Base-by-base conservation (phyloP, 2,113 vertebrate genomes). In the Gallinago undulata region DNA sequence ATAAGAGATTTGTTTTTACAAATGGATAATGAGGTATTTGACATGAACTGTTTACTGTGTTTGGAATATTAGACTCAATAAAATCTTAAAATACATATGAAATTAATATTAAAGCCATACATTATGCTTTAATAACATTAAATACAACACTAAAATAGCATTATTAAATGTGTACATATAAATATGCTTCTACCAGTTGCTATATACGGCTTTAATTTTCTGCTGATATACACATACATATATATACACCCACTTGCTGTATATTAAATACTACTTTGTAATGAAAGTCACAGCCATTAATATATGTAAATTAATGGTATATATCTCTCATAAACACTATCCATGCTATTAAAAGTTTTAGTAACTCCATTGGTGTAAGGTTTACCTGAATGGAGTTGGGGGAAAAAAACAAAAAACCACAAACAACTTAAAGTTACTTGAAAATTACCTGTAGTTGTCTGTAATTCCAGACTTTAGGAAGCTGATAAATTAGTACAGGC, bases 131-230 rank as follows among this genome's bases (percentile, higher is more conserved):
- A 94, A 87, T 76, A 87, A 31, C 43, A 64, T 78, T 84, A 67
- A 92, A 50, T 84, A 48, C 55, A 89, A 64, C 24, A 68, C 68
- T 87, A 56, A 70, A 94, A 77, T 77, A 66, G 55, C 33, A 77
- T 70, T 93, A 81, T 56, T 89, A 74, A 89, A n/a, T 51, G 18
- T 63, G 13, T 67, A 25, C 11, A 60, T 81, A 89, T 90, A 89
- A 88, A 78, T 64, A 53, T 75, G 39, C 23, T 76, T 93, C 48
- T 66, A 84, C 63, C 39, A 81, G 45, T 64, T 89, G 37, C 74
- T 95, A 89, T 91, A 81, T 90, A 96, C 79, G 45, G 53, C 35
- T 97, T 96, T 92, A 93, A 92, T 95, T 95, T 96, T 90, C 94
- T 96, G 30, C 39, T 84, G 10, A 47, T 48, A 37, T 33, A 45